Conservation (phyloP, 1,140 invertebrate species). For the Ditylenchus dipsaci region DNA sequence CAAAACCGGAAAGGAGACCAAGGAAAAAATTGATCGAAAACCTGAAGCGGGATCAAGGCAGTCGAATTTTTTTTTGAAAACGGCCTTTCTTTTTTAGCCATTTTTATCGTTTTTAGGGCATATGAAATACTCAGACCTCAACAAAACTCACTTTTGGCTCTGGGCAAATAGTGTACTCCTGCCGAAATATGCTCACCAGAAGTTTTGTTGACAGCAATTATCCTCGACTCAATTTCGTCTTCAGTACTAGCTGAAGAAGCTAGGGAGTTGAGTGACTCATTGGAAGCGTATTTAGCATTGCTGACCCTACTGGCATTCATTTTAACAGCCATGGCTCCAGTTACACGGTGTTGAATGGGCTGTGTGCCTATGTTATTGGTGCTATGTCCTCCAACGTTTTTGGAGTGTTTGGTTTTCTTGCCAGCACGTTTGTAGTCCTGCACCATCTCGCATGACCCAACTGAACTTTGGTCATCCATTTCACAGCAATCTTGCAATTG, state of each 20-base stretch:
- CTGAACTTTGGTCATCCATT: conserved; percentile 66
- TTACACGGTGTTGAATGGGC: conserved; percentile 44
- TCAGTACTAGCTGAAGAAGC: conserved; percentile 61
- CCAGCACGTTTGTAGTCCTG: conserved; percentile 74
- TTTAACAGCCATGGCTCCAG: conserved; percentile 61
- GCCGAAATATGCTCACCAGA: too few species aligned
- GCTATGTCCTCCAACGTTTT: conserved; percentile 17
- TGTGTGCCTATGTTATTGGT: conserved; percentile 16
- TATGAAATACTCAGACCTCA: too few species aligned
- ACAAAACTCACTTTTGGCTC: too few species aligned
- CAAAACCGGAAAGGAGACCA: too few species aligned
- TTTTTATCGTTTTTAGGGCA: too few species aligned
- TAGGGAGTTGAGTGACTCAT: conserved; percentile 63
- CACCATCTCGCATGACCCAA: conserved; percentile 71
- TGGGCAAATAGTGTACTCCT: too few species aligned
- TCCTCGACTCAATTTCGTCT: conserved; percentile 68
- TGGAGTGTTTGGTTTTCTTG: conserved; percentile 31
- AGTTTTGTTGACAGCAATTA: conserved; percentile 66
- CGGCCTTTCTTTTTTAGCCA: too few species aligned
- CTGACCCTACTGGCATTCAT: conserved; percentile 63
- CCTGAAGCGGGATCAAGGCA: too few species aligned
- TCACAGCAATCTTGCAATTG: conserved; percentile 74
- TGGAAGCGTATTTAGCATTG: conserved; percentile 66
- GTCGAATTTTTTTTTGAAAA: too few species aligned
- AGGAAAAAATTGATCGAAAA: too few species aligned